A percentile compares a stretch with the other conserved stretches of the same genome.
Conservation (phyloP, 2,113 vertebrate genomes). For the Phoenicopterus ruber region DNA sequence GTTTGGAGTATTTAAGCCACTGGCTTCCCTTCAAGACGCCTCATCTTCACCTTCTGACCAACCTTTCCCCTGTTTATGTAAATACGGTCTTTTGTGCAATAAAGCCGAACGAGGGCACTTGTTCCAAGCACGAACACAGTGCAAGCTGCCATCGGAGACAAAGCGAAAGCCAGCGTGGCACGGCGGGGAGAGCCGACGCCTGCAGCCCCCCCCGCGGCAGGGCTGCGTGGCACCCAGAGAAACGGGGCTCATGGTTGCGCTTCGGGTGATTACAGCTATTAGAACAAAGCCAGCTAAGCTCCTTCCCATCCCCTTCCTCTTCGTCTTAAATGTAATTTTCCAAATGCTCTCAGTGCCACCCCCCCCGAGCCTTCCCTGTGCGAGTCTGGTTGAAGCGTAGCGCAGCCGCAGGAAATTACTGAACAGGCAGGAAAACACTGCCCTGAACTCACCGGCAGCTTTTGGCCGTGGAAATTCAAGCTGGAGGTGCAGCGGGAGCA, state of each 20-base stretch:
- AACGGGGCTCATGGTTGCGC: not conserved
- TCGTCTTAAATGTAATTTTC: slow-evolving; percentile 6
- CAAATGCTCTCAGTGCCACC: not conserved
- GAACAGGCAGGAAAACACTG: not conserved
- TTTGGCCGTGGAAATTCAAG: not conserved
- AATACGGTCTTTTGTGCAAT: not conserved
- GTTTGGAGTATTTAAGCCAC: not conserved
- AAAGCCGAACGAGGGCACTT: not conserved
- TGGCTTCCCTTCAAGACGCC: not conserved
- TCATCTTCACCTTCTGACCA: not conserved
- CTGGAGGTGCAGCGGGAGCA: not conserved
- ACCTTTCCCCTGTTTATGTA: not conserved
- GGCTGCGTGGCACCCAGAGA: not conserved
- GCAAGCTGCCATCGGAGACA: not conserved
- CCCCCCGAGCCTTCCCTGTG: not conserved
- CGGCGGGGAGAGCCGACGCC: not conserved
- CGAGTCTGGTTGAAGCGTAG: not conserved
- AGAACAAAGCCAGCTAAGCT: slow-evolving; percentile 44
- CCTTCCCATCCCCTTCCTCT: slow-evolving; percentile 25
- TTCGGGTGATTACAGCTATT: slow-evolving; percentile 17
- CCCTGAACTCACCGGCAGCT: not conserved
- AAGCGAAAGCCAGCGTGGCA: not conserved
- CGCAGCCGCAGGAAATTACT: not conserved
- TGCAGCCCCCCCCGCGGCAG: not conserved
- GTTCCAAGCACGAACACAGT: slow-evolving; percentile 4